Base-by-base conservation (phyloP, 2,888 invertebrate genomes). In the Limnephilus lunatus region DNA sequence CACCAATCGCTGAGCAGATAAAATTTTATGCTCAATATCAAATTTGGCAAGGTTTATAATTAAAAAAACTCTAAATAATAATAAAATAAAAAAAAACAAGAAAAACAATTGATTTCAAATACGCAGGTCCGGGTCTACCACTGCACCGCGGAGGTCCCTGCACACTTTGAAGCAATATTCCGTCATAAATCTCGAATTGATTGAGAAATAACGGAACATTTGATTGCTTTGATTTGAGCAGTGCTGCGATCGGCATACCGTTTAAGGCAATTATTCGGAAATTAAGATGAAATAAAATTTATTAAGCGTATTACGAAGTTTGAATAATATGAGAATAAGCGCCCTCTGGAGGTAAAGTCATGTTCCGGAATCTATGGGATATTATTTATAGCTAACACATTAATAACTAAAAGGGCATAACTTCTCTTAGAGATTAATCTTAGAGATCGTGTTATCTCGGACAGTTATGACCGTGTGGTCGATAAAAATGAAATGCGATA, bases 131-230 rank as follows among this genome's bases (percentile, higher is more conserved):
- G 5, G 68, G 68, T 25, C 9, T 68, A 25, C 25, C 68, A 68
- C 68, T 35, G 19, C 25, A 39, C 15, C 32, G 83, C 19, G 35
- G 32, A 32, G 83, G 83, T 83, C 83, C 35, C 35, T 83, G 35
- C 35, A 19, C 35, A 83, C 32, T 82, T 83, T 11, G 25, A 83
- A 83, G 48, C 39, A 44, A 86, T 86, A 86, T 48, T 44, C 39
- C 30, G n/a, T 44, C 86, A n/a, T 44, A n/a, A 44, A 86, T 86
- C 39, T 44, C 86, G 44, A n/a, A 86, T 86, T 48, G 44, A 86
- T 86, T 30, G 86, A 86, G 44, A 86, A 86, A 14, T 86, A 85
- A 86, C 86, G 86, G 86, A 44, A 86, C 30, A 86, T 83, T 25
- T 83, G 83, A 83, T 39, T 32, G 83, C 83, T 83, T 83, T 31